A percentile compares a stretch with the other conserved stretches of the same genome.
phyloP scores from a whole-genome alignment of 2,113 vertebrate species.

The Ascaphus truei region DNA sequence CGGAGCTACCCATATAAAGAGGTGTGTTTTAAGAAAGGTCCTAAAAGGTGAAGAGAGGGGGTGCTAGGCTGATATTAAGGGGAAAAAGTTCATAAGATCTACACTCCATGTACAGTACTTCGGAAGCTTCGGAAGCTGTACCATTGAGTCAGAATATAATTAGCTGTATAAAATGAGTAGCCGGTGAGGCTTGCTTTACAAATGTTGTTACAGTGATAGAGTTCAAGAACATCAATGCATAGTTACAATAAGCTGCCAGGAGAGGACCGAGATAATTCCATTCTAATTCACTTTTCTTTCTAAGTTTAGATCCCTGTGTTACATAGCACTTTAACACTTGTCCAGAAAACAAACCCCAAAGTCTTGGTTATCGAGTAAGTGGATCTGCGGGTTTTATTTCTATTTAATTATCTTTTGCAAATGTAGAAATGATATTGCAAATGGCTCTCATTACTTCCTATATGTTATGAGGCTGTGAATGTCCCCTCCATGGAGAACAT shows the following conservation, averaged over 20 bases:
- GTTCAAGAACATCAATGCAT: background rate
- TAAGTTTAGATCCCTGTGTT: background rate
- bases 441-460: background rate
- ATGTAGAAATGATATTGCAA: background rate
- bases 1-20: no score
- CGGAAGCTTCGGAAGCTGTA: no score
- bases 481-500: no score
- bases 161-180: background rate
- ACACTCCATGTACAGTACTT: no score
- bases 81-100: no score
- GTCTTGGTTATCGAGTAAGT: background rate
- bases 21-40: no score
- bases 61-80: no score
- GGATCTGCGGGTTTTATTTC: background rate
- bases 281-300: conserved; percentile 10
- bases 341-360: background rate
- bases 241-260: background rate
- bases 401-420: background rate
- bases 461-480: background rate
- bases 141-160: no score
- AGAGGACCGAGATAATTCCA: background rate
- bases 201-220: background rate
- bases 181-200: background rate
- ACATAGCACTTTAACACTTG: background rate
- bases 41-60: no score